These are phyloP conservation scores for Hycleus phaleratus DNA, from an alignment of 1,140 invertebrate species.

Conservation along the genomic window DNA sequence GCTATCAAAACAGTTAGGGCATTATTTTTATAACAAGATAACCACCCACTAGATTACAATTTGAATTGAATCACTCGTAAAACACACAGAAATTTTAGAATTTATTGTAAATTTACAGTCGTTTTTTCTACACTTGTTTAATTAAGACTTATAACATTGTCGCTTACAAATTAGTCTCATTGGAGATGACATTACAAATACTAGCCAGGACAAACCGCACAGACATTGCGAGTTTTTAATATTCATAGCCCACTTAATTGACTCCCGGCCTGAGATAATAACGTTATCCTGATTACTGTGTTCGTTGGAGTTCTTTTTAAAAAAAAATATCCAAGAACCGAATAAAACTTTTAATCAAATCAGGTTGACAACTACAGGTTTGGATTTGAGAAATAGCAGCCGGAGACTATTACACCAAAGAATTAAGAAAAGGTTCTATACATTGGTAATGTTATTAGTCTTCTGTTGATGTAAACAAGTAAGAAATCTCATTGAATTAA, in stretches of 20 bases:
- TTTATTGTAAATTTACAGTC: neutral
- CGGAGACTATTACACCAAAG: conserved; percentile 20
- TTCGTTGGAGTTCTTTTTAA: conserved; percentile 8
- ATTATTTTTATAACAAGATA: conserved; percentile 27
- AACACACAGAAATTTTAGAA: conserved; percentile 6
- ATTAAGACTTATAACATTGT: conserved; percentile 8
- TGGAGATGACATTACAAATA: neutral
- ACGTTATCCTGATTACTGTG: conserved; percentile 17
- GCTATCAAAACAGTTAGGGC: conserved; percentile 27
- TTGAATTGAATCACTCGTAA: conserved; percentile 9
- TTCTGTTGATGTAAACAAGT: conserved; percentile 10
- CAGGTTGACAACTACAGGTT: neutral
- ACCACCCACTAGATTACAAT: conserved; percentile 4
- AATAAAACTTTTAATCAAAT: conserved; percentile 34
- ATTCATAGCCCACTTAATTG: conserved; percentile 29
- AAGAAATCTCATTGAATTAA: conserved; percentile 26
- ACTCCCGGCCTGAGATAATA: conserved; percentile 20
- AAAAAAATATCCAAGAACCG: conserved; percentile 28
- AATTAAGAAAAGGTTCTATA: conserved; percentile 24
- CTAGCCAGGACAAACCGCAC: too few relatives aligned
- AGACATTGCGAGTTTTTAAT: conserved; percentile 18
- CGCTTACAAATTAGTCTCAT: conserved; percentile 12
- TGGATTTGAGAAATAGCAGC: conserved; percentile 17
- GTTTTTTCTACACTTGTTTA: conserved; percentile 15
- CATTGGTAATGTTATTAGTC: conserved; percentile 25